phyloP scores from a whole-genome alignment of 2,113 vertebrate genomes.

The Ciconia stormi region DNA sequence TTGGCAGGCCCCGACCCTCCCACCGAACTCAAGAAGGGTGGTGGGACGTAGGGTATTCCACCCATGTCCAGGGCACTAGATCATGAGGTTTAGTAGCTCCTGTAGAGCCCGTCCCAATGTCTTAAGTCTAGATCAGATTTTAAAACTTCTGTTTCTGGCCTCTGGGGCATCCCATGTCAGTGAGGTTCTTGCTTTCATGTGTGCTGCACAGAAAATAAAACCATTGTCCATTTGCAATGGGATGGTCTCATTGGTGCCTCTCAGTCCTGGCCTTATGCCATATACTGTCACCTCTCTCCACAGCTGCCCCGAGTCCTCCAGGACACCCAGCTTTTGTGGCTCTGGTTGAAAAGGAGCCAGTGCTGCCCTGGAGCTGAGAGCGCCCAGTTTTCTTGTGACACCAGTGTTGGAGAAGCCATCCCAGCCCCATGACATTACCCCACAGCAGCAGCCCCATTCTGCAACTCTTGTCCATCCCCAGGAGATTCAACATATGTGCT shows the following conservation, averaged over 20 bases:
- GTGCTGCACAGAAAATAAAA: neutral
- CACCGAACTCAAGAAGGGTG: neutral
- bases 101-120: neutral
- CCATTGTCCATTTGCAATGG: neutral
- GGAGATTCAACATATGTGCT: neutral
- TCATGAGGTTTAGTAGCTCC: neutral
- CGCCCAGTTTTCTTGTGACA: neutral
- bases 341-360: neutral
- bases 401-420: neutral
- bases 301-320: neutral
- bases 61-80: too few species aligned
- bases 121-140: neutral
- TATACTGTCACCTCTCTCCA: neutral
- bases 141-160: neutral
- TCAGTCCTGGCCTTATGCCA: neutral
- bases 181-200: neutral
- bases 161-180: neutral
- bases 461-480: neutral
- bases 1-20: neutral
- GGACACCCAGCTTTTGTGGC: neutral
- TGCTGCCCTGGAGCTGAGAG: neutral
- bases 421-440: rapidly evolving
- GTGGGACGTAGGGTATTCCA: neutral
- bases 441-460: neutral
- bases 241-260: neutral